Base-by-base conservation (phyloP, 2,113 vertebrate species). In the Melanerpes formicivorus region DNA sequence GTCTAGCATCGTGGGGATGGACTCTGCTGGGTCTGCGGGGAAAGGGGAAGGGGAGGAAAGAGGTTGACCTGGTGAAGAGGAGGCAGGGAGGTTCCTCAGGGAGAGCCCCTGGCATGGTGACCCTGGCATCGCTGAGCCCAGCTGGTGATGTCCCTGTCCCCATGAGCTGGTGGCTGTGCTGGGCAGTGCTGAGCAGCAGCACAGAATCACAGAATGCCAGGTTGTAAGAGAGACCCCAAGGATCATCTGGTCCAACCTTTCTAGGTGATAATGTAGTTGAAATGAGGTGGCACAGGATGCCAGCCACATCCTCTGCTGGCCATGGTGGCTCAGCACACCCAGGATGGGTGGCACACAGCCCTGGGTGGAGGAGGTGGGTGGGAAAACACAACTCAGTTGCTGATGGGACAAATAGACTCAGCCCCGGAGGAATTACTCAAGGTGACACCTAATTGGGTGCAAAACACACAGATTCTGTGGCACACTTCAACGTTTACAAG, bases 1-100 rank as follows among this genome's bases (percentile, higher is more conserved):
- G 95, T 99, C 99, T 97, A 99, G 97, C 95, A 99, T 98, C 44
- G 98, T 98, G 37, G 99, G 99, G 87, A 98, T 98, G 89, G 99
- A 99, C 96, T 99, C 99, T 1, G 98, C 98, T 10, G 99, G 99
- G 96, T 99, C 99, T 96, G 92, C 18, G 90, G 30, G 37, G 4
- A 15, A 12, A 14, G 42, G 42, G 15, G 42, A 40, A 40, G 80
- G 90, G 93, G 48, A 95, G 65, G 40, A 18, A 34, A 9, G 5
- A 1, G 21, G 65, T 9, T 76, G n/a, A 87, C 1, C 1, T 0
- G 3, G 34, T 1, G 56, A 81, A 83, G 42, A 44, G 74, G 69
- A 10, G 14, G 50, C 0, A 3, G 4, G 0, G 5, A 93, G 27
- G 23, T 11, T 70, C 17, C 55, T 34, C n/a, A n/a, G n/a, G n/a